phyloP scores from a whole-genome alignment of 2,888 invertebrate genomes.

The Psylliodes chrysocephalus region DNA sequence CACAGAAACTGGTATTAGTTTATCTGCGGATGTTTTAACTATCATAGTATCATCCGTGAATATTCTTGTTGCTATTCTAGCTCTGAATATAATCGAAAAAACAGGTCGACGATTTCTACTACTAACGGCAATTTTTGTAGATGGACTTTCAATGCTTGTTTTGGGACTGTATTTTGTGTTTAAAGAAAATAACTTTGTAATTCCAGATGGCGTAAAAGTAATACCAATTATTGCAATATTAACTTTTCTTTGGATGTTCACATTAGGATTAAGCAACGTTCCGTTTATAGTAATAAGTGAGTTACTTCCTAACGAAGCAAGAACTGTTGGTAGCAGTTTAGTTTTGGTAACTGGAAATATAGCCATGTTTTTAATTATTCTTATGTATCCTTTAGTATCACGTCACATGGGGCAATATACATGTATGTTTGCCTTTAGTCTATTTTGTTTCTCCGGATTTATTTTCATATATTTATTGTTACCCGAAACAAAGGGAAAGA shows the following conservation, averaged over 20 bases:
- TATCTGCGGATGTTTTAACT: slow-evolving; percentile 70
- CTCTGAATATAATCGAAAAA: slow-evolving; percentile 78
- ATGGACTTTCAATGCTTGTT: slow-evolving; percentile 70
- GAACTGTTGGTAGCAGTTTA: slow-evolving; percentile 2
- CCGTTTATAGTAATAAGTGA: slow-evolving; percentile 57
- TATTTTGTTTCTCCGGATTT: slow-evolving; percentile 19
- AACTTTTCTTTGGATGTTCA: background rate
- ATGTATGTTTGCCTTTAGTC: slow-evolving; percentile 26
- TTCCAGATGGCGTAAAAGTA: background rate
- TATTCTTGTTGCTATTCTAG: slow-evolving; percentile 73
- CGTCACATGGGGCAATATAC: background rate
- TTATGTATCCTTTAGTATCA: background rate
- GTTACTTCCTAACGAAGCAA: slow-evolving; percentile 46
- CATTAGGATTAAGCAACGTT: background rate
- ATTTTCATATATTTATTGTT: slow-evolving; percentile 30
- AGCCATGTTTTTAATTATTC: background rate
- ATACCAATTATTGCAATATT: background rate
- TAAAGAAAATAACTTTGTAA: background rate
- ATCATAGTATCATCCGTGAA: slow-evolving; percentile 83
- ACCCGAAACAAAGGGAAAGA: slow-evolving; percentile 44
- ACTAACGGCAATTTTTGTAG: slow-evolving; percentile 73
- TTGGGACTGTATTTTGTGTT: slow-evolving; percentile 70
- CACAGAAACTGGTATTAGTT: background rate
- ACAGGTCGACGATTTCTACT: slow-evolving; percentile 77
- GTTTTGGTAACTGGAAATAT: background rate